phyloP scores from a whole-genome alignment of 2,113 vertebrate species.

The Rhagologus leucostigma region DNA sequence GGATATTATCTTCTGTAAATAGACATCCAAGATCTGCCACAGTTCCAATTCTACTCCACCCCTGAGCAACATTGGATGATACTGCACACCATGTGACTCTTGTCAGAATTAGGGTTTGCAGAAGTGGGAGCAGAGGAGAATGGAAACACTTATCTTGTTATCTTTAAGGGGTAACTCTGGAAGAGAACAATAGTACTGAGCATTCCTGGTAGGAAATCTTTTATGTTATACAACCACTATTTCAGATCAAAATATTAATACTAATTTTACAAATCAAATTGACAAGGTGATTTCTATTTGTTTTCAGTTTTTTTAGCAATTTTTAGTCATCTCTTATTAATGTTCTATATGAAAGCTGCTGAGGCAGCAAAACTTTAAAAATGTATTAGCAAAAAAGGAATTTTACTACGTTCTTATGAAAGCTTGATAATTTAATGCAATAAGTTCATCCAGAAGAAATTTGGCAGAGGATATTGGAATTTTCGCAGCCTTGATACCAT shows the following conservation, averaged over 20 bases:
- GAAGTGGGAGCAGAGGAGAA: neutral
- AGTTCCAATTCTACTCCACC: neutral
- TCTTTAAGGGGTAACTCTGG: neutral
- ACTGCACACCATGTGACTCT: neutral
- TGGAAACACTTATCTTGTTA: neutral
- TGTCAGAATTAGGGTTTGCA: neutral
- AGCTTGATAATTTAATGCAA: neutral
- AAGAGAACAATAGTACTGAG: neutral
- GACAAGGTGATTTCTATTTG: neutral
- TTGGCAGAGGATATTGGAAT: neutral
- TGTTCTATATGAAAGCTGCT: neutral
- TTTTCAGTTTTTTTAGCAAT: neutral
- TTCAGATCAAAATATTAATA: neutral
- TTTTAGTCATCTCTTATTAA: neutral
- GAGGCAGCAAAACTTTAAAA: neutral
- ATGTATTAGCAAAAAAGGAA: neutral
- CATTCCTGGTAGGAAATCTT: neutral
- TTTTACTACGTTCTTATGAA: neutral
- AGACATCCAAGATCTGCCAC: neutral
- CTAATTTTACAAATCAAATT: slow-evolving; percentile 21
- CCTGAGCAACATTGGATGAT: neutral
- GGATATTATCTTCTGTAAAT: neutral
- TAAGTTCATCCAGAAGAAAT: neutral
- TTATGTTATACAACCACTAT: neutral
- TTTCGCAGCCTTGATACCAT: neutral